Percentiles rank a stretch among this genome's conserved stretches.
These are phyloP conservation scores for Xenus cinereus DNA, from an alignment of 2,113 vertebrate species.

Conservation along the genomic window DNA sequence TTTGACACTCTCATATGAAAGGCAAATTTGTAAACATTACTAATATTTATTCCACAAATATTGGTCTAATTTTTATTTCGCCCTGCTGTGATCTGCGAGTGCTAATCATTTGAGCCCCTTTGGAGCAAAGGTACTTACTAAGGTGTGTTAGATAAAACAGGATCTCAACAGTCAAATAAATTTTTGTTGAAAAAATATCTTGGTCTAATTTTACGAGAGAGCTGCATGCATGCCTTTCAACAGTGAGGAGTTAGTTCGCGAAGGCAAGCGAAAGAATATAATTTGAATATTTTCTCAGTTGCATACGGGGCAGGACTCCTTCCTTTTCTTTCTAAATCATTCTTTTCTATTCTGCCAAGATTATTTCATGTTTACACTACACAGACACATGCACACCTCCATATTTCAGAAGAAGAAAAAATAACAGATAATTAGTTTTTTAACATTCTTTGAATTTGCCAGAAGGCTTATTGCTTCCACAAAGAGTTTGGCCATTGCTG, in stretches of 20 bases:
- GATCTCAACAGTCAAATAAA: background rate
- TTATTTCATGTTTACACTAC: background rate
- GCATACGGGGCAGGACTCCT: background rate
- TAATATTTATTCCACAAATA: conserved; percentile 1
- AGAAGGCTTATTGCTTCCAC: background rate
- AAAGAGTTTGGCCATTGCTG: background rate
- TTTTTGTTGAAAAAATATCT: background rate
- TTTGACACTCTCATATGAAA: background rate
- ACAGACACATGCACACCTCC: background rate
- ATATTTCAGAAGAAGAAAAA: background rate
- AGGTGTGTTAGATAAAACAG: background rate
- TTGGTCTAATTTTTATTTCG: background rate
- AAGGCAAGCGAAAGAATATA: background rate
- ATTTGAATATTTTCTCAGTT: background rate
- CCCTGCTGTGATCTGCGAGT: background rate
- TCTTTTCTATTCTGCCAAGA: background rate
- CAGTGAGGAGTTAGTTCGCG: background rate
- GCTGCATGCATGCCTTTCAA: background rate
- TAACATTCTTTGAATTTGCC: background rate
- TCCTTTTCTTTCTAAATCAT: background rate
- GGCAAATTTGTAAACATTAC: conserved; percentile 6
- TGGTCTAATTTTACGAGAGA: background rate
- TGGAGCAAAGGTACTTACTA: background rate
- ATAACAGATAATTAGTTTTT: background rate
- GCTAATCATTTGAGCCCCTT: background rate